A percentile compares a stretch with the other conserved stretches of the same genome.
Conservation (phyloP, 2,113 vertebrate genomes). For the rat (Rattus norvegicus) region GRCr8 NC_086035.1:13391501-13392000, state of each 20-base stretch:
- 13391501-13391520: not conserved
- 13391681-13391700: not conserved
- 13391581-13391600: not conserved
- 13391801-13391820: not conserved
- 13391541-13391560: not conserved
- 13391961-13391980: not conserved
- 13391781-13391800: not conserved
- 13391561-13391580: not conserved
- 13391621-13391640: not conserved
- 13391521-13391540: too few relatives aligned
- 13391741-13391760: not conserved
- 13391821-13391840: not conserved
- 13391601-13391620: not conserved
- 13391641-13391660: not conserved
- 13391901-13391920: not conserved
- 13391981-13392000: not conserved
- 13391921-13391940: accelerated
- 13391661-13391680: not conserved
- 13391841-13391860: not conserved
- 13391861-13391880: too few relatives aligned
- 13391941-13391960: accelerated
- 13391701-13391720: not conserved
- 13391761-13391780: not conserved
- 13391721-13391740: too few relatives aligned
- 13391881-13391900: not conserved